Evolutionary conservation across 2,888 invertebrate genomes (phyloP).

Genomic region (Caenorhabditis wallacei): DNA sequence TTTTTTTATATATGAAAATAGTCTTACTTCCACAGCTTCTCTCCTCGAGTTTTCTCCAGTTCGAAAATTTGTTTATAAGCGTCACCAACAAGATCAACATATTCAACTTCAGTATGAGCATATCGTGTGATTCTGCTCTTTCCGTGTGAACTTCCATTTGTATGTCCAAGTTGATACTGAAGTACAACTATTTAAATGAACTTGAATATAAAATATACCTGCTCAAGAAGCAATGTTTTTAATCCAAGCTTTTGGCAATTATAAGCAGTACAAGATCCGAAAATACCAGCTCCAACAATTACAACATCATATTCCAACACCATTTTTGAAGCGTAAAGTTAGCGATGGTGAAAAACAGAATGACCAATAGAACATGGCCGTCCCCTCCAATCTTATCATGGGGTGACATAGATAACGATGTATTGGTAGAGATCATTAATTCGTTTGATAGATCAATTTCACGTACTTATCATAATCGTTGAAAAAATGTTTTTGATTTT

Average conservation of each 20-base stretch:
- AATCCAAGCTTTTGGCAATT: slow-evolving; percentile 78
- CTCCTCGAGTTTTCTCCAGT: slow-evolving; percentile 66
- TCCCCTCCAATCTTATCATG: slow-evolving; percentile 19
- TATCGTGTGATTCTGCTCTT: slow-evolving; percentile 81
- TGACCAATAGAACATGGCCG: slow-evolving; percentile 8
- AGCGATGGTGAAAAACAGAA: neutral
- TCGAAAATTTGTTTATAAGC: slow-evolving; percentile 72
- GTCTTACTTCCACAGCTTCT: slow-evolving; percentile 72
- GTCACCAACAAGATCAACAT: slow-evolving; percentile 72
- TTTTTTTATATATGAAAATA: neutral
- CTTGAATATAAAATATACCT: slow-evolving; percentile 64
- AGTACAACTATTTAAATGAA: slow-evolving; percentile 3
- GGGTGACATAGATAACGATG: slow-evolving; percentile 8
- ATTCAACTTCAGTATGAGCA: slow-evolving; percentile 76
- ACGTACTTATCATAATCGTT: too few relatives aligned
- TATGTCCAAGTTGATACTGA: slow-evolving; percentile 75
- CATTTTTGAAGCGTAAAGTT: slow-evolving; percentile 23
- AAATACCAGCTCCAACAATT: slow-evolving; percentile 80
- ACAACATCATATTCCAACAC: slow-evolving; percentile 71
- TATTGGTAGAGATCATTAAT: slow-evolving; percentile 3
- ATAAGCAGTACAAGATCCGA: slow-evolving; percentile 80
- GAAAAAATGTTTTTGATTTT: too few relatives aligned
- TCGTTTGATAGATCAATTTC: too few relatives aligned
- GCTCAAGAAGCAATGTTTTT: slow-evolving; percentile 79
- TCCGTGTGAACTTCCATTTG: slow-evolving; percentile 81